Conservation (phyloP, 2,113 vertebrate genomes). For the Ascaphus truei region DNA sequence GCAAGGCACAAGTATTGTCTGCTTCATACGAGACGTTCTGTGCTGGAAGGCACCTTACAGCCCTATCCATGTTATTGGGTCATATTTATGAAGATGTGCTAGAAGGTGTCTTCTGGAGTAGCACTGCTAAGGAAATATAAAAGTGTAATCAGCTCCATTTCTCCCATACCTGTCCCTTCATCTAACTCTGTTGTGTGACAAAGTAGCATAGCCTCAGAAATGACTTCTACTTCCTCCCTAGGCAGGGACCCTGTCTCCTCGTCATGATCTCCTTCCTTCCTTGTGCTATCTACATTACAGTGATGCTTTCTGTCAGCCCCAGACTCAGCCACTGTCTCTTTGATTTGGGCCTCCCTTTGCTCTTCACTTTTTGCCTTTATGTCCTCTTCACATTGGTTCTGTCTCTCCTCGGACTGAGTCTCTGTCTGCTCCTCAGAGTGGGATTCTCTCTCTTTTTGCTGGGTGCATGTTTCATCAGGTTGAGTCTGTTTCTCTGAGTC, state of each 20-base stretch:
- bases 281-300: too few relatives aligned
- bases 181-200: not conserved
- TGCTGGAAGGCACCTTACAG: too few relatives aligned
- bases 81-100: too few relatives aligned
- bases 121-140: too few relatives aligned
- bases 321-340: not conserved
- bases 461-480: not conserved
- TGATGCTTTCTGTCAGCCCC: not conserved
- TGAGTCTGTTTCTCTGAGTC: not conserved
- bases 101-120: too few relatives aligned
- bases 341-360: not conserved
- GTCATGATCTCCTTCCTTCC: too few relatives aligned
- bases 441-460: not conserved
- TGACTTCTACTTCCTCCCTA: not conserved
- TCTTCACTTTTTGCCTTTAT: not conserved
- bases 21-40: too few relatives aligned
- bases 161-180: not conserved
- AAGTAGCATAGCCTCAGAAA: not conserved
- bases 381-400: not conserved
- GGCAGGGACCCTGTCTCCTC: too few relatives aligned
- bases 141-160: too few relatives aligned
- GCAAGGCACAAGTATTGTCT: too few relatives aligned
- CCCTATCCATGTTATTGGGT: too few relatives aligned
- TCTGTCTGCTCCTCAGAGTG: not conserved
- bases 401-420: not conserved